These are phyloP conservation scores for Trichopoda pennipes DNA, from an alignment of 2,888 invertebrate genomes.

Conservation along the genomic window DNA sequence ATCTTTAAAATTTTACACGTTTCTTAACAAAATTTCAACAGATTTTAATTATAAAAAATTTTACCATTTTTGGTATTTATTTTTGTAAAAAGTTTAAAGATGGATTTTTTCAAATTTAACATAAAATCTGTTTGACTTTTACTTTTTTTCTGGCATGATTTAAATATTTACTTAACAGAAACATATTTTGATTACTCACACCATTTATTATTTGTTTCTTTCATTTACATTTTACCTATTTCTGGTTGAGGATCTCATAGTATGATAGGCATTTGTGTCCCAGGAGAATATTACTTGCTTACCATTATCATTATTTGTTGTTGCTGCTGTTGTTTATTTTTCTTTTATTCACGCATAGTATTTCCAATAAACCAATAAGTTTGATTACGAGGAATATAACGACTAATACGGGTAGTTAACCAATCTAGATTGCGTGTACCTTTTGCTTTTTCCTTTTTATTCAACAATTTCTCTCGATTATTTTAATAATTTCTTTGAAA, in stretches of 20 bases:
- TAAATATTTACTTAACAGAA: conserved; percentile 48
- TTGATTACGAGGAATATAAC: conserved; percentile 32
- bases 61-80: too few species aligned
- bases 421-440: conserved; percentile 25
- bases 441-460: conserved; percentile 52
- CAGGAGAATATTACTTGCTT: conserved; percentile 65
- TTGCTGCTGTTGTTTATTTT: conserved; percentile 38
- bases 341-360: conserved; percentile 49
- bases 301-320: conserved; percentile 64
- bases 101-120: too few species aligned
- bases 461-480: conserved; percentile 66
- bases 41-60: too few species aligned
- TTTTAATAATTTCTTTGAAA: conserved; percentile 63
- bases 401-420: conserved; percentile 55
- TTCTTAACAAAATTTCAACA: too few species aligned
- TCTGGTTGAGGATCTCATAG: conserved; percentile 34
- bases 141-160: conserved; percentile 6
- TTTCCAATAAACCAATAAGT: conserved; percentile 57
- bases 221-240: conserved; percentile 53
- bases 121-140: conserved; percentile 19
- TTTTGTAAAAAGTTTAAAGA: too few species aligned
- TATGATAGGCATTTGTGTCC: conserved; percentile 60
- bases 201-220: conserved; percentile 12
- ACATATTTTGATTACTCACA: conserved; percentile 34
- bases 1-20: background rate